phyloP scores from a whole-genome alignment of 2,113 vertebrate species.

The Elanus axillaris region DNA sequence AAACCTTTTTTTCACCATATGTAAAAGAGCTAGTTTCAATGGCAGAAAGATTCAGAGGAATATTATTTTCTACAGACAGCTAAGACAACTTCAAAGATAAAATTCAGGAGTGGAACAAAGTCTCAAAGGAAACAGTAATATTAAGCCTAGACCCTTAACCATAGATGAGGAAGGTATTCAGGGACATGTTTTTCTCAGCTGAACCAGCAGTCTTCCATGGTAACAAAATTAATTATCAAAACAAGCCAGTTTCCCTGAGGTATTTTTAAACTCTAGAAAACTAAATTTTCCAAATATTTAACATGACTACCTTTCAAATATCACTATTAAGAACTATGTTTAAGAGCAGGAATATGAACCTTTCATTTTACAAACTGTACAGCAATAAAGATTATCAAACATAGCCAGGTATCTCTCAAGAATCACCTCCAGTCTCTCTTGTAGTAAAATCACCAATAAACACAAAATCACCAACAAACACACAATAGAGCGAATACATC shows the following conservation, averaged over 20 bases:
- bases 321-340: background rate
- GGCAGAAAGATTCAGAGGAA: background rate
- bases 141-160: background rate
- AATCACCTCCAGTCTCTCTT: background rate
- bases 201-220: background rate
- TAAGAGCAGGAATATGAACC: background rate
- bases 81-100: background rate
- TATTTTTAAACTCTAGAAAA: background rate
- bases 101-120: background rate
- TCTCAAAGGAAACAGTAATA: background rate
- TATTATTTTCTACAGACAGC: background rate
- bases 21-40: background rate
- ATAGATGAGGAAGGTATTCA: background rate
- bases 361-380: background rate
- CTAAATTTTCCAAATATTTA: background rate
- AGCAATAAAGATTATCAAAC: background rate
- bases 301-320: background rate
- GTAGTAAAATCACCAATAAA: background rate
- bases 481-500: background rate
- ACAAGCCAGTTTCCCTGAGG: background rate
- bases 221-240: background rate
- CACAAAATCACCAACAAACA: background rate
- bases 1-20: background rate
- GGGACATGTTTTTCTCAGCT: background rate
- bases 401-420: background rate